Evolutionary conservation across 1,140 invertebrate genomes (phyloP).

Genomic region (Hydropsyche tenuis): DNA sequence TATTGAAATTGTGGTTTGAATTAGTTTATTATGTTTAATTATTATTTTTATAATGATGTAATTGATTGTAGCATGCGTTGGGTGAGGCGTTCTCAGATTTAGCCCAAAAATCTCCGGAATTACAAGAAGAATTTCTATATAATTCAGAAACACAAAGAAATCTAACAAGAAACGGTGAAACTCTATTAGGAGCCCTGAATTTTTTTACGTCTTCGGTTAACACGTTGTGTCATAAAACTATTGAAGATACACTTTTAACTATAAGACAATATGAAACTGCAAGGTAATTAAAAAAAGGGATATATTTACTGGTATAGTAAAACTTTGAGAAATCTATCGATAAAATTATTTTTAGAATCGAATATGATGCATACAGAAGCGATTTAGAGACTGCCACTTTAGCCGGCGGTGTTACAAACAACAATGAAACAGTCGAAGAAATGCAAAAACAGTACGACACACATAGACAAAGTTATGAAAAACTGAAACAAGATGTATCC

Average conservation of each 20-base stretch:
- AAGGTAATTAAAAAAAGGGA: too few relatives aligned
- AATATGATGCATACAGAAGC: constrained; percentile 96
- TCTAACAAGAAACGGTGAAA: constrained; percentile 93
- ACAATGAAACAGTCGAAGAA: constrained; percentile 72
- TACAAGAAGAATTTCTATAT: constrained; percentile 93
- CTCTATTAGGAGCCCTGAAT: constrained; percentile 88
- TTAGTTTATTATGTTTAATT: too few relatives aligned
- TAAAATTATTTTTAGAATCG: constrained; percentile 75
- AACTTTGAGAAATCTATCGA: too few relatives aligned
- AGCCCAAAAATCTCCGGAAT: constrained; percentile 91
- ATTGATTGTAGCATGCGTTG: constrained; percentile 69
- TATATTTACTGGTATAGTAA: too few relatives aligned
- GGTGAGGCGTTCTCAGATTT: constrained; percentile 94
- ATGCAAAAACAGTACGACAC: constrained; percentile 82
- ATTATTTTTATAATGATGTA: constrained; percentile 16
- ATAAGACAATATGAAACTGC: constrained; percentile 92
- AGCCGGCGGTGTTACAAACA: constrained; percentile 63
- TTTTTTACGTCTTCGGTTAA: constrained; percentile 96
- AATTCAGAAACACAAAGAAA: constrained; percentile 95
- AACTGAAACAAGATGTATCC: constrained; percentile 88
- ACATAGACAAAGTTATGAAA: constrained; percentile 90
- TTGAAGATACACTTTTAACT: constrained; percentile 94
- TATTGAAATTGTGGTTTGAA: constrained; percentile 6
- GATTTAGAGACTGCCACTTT: constrained; percentile 76
- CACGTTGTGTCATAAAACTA: constrained; percentile 95